Base-by-base conservation (phyloP, 1,140 invertebrate genomes). In the Muscidifurax raptorellus region DNA sequence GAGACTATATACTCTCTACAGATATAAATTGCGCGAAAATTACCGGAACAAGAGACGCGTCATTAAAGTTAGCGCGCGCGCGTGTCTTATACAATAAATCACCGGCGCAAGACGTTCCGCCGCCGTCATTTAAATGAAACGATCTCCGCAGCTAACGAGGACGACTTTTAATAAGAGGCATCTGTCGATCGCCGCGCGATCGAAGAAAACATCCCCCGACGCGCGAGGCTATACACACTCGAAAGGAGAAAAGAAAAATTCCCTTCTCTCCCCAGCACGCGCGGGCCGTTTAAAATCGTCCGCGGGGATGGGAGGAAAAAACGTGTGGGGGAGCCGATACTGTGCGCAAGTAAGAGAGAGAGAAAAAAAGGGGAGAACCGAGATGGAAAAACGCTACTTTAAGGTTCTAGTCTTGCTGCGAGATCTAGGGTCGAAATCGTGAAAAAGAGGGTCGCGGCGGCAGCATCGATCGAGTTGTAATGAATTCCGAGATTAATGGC, bases 401-500 rank as follows among this genome's bases (percentile, higher is more conserved):
- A 83, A 83, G 74, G 74, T 69, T 83, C n/a, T 30, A 6, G 1
- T n/a, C 52, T 32, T n/a, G n/a, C 36, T 1, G 36, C 36, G 36
- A 40, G 81, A 83, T 83, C 81, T 83, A 83, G 81, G 81, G 81
- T 83, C 27, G 59, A 77, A 83, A 83, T 83, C 59, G 27, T 83
- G 69, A 76, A 79, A 86, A 87, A 89, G 87, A 83, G 81, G 81
- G 81, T 76, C 40, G 72, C 64, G 6, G 32, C 27, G n/a, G 80
- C 22, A n/a, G 72, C 86, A 89, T 89, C 88, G 78, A 82, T 87
- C 79, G 82, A 83, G 83, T 86, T 83, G 87, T 89, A 89, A 90
- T 90, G 89, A 90, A 89, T 90, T 89, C 88, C 86, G 82, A 90
- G 89, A 90, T 89, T 87, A 90, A 90, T 90, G 87, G 89, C 81